Evolutionary conservation across 2,888 invertebrate species (phyloP), one percentile per base, ranked within the genome.

Genomic region (Calameuta filiformis): DNA sequence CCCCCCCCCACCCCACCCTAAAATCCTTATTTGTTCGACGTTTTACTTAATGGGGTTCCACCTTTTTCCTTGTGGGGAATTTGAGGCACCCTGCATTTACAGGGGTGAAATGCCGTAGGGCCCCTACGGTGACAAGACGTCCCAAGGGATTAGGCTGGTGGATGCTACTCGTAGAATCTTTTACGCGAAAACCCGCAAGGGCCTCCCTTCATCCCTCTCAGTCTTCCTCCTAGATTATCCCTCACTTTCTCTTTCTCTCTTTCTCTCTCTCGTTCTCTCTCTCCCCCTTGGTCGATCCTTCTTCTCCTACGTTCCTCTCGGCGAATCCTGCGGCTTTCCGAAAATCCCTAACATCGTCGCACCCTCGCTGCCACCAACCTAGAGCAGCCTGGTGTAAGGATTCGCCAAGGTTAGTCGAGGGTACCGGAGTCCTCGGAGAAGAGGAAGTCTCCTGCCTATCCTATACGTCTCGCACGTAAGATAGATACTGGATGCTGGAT

Each of bases 31-130:
- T 86, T 85, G 85, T 84, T 87, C 83, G 83, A 79, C 82, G 79
- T 84, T 87, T 87, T 84, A 82, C 85, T 84, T 84, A 85, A 87
- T 85, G 81, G 83, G 81, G 80, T 79, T 81, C 81, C 77, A 83
- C 81, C 82, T 83, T 83, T 84, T 85, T 82, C 83, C 79, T 80
- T 77, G 79, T 74, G 79, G 73, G 56, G 77, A 84, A 85, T 85
- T 86, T 84, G 69, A 69, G 56, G 74, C 71, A 81, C 79, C 73
- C 75, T 68, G 35, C 40, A 73, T 81, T 83, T 81, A 81, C 79
- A 77, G 81, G 81, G 73, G 73, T 73, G 75, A 75, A 79, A 83
- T 77, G 80, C 76, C 80, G 76, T 75, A 77, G 37, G 76, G 69
- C 35, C 71, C 37, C 40, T 40, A 77, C 77, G 77, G 69, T 76